Base-by-base conservation (phyloP, 2,113 vertebrate genomes). In the Rhinichthys klamathensis region DNA sequence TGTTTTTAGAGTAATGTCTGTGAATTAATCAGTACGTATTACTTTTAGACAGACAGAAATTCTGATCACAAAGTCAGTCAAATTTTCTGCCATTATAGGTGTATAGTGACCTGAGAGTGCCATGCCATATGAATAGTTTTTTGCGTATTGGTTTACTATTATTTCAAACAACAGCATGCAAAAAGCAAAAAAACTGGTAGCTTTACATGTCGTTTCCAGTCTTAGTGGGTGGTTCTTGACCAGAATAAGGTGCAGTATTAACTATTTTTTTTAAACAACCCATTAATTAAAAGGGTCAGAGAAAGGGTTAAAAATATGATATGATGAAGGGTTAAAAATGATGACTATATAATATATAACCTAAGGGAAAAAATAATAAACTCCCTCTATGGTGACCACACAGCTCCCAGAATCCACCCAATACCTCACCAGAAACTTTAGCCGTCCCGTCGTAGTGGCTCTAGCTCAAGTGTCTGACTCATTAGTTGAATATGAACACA, bases 391-490 rank as follows among this genome's bases (percentile, higher is more conserved):
- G 74, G 23, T 21, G 44, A 67, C 65, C 61, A 85, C 46, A 56
- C 51, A n/a, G 13, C 56, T 84, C n/a, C 41, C 41, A 77, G 30
- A 67, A 56, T 79, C 56, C 54, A 79, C 76, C 21, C 30, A 77
- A 61, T 27, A 77, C 73, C 61, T 63, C 58, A 18, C 1, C 32
- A 6, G 80, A 76, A 56, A 82, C 79, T 12, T 69, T 58, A 86
- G n/a, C 56, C 7, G 30, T 35, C 58, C 23, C 0, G 9, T 10
- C 2, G 21, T 49, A 78, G 74, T 63, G 32, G 38, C n/a, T 32
- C 60, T 27, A 54, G 61, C 60, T 69, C 73, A 78, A 18, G 74
- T 84, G 61, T 86, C 56, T 56, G 35, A 46, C 27, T 67, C 60
- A 76, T 49, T 73, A 32, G 70, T 38, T 76, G 46, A 51, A 41